Percentiles rank a stretch among this genome's conserved stretches.
Evolutionary conservation across 1,140 invertebrate genomes (phyloP).

Genomic region (Pogonomyrmex californicus): DNA sequence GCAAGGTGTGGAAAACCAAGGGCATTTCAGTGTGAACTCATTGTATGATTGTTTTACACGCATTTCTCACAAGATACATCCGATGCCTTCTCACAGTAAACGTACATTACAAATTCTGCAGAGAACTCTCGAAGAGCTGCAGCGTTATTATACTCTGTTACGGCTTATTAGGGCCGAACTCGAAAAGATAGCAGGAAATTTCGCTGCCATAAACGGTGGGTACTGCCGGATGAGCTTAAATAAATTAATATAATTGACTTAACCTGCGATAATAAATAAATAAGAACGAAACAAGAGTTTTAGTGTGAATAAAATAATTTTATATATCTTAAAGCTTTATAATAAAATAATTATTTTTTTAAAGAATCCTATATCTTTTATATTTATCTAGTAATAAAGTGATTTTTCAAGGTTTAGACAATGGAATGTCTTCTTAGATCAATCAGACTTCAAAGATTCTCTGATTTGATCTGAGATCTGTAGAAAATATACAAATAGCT

Average conservation of each 20-base stretch:
- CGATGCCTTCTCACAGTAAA: slow-evolving; percentile 24
- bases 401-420: neutral
- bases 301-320: neutral
- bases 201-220: slow-evolving; percentile 40
- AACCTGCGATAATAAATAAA: too few species aligned
- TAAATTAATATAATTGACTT: neutral
- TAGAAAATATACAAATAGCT: neutral
- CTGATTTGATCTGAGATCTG: neutral
- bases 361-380: neutral
- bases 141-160: slow-evolving; percentile 72
- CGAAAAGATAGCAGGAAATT: slow-evolving; percentile 77
- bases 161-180: slow-evolving; percentile 75
- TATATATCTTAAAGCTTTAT: neutral
- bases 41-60: neutral
- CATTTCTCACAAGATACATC: neutral
- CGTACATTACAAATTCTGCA: slow-evolving; percentile 70
- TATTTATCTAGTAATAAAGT: neutral
- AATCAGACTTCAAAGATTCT: neutral
- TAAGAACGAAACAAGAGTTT: neutral
- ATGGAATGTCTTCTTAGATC: neutral
- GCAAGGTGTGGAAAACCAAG: neutral
- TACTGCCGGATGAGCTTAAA: slow-evolving; percentile 2
- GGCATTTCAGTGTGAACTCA: neutral
- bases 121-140: slow-evolving; percentile 69
- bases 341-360: neutral